Percentiles rank a stretch among this genome's conserved stretches.
These are phyloP conservation scores for Trichonephila clavipes DNA, from an alignment of 1,140 invertebrate genomes.

Conservation along the genomic window DNA sequence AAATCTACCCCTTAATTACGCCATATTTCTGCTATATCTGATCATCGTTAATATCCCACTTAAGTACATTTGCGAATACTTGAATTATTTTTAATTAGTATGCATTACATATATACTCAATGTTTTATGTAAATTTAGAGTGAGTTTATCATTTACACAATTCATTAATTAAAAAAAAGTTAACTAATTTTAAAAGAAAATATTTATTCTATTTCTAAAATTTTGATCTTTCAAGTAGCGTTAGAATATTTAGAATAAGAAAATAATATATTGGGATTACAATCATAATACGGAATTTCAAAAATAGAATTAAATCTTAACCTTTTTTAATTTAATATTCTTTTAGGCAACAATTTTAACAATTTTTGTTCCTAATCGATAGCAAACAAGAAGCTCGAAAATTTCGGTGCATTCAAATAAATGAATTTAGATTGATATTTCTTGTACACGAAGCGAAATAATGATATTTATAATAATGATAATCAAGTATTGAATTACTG, in stretches of 20 bases:
- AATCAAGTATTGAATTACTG: neutral
- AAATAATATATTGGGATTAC: neutral
- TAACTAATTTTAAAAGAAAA: neutral
- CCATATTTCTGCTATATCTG: too few species aligned
- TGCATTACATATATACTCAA: too few species aligned
- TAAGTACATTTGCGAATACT: too few species aligned
- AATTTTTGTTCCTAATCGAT: neutral
- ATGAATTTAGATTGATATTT: neutral
- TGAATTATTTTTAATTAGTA: too few species aligned
- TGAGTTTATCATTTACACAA: too few species aligned
- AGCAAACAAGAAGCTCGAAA: slow-evolving; percentile 29
- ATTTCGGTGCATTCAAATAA: neutral
- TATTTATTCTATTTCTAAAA: neutral
- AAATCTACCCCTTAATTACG: too few species aligned
- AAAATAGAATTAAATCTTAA: slow-evolving; percentile 6
- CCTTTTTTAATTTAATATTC: neutral
- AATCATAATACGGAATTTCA: neutral
- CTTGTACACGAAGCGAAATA: neutral
- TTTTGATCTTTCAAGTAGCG: neutral
- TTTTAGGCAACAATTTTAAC: slow-evolving; percentile 15
- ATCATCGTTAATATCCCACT: too few species aligned
- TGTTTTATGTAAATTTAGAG: too few species aligned
- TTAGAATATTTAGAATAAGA: neutral
- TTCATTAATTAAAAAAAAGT: neutral
- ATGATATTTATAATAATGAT: too few species aligned